Conservation (phyloP, 64 coral and sea anemone species). For the Platygyra sinensis region DNA sequence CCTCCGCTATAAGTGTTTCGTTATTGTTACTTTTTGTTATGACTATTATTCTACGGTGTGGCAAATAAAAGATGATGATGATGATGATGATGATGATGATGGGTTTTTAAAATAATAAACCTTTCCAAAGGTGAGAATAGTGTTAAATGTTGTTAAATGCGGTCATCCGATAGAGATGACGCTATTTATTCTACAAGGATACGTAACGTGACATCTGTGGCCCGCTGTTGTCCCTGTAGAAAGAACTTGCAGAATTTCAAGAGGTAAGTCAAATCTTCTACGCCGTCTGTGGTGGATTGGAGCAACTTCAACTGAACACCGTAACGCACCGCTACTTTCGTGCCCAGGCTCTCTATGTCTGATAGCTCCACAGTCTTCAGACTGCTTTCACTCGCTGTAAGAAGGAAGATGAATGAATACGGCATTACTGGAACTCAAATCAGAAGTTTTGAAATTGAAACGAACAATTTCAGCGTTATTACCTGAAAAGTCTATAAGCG, state of each 20-base stretch:
- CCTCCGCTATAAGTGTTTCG: no score
- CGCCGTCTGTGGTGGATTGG: constrained; percentile 75
- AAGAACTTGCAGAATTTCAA: constrained; percentile 95
- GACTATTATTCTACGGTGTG: no score
- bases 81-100: no score
- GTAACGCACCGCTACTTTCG: constrained; percentile 87
- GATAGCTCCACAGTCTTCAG: constrained; percentile 85
- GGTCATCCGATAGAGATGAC: no score
- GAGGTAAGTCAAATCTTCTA: constrained; percentile 76
- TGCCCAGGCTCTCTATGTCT: constrained; percentile 80
- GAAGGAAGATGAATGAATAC: neutral
- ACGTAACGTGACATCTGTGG: constrained; percentile 79
- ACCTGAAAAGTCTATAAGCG: constrained; percentile 98
- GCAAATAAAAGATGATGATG: no score
- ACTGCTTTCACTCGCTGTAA: constrained; percentile 87
- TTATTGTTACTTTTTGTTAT: no score
- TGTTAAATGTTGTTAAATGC: no score
- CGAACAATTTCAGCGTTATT: neutral
- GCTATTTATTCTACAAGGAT: constrained; percentile 58
- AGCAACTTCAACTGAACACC: constrained; percentile 88
- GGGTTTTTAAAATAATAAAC: no score
- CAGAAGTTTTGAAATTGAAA: neutral
- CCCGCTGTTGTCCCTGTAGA: constrained; percentile 84
- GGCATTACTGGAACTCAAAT: neutral
- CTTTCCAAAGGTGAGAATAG: no score